Conservation (phyloP, 2,888 invertebrate species). For the Phaedon cochleariae region DNA sequence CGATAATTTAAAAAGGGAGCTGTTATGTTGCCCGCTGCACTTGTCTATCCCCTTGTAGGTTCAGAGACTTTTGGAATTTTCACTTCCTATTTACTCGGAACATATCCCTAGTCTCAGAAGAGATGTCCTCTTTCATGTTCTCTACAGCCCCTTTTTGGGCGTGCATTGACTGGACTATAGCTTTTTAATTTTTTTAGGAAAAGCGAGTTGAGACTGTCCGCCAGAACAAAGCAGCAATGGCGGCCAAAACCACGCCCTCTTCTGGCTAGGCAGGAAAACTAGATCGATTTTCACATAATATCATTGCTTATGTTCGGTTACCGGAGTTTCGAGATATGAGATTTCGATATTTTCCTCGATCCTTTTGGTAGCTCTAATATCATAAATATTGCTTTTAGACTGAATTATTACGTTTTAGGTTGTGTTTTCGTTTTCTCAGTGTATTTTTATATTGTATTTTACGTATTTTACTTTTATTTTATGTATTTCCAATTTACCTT, state of each 20-base stretch:
- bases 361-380: conserved; percentile 24
- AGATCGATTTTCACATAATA: conserved; percentile 43
- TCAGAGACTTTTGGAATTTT: no score
- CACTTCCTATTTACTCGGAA: no score
- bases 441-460: conserved; percentile 33
- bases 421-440: conserved; percentile 30
- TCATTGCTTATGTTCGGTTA: conserved; percentile 45
- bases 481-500: no score
- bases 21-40: no score
- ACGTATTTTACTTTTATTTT: conserved; percentile 36
- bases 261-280: conserved; percentile 67
- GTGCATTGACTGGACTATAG: no score
- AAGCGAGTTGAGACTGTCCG: conserved; percentile 90
- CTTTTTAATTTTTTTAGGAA: conserved; percentile 70
- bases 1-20: no score
- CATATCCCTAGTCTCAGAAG: no score
- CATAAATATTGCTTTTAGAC: conserved; percentile 48
- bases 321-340: conserved; percentile 20
- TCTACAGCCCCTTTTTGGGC: background rate
- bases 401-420: conserved; percentile 40
- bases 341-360: conserved; percentile 24
- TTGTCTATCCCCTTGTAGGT: no score
- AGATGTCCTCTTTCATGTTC: no score
- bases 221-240: conserved; percentile 83
- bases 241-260: conserved; percentile 70